Conservation (phyloP, 1,140 invertebrate genomes). For the Lamellibrachia luymesi region DNA sequence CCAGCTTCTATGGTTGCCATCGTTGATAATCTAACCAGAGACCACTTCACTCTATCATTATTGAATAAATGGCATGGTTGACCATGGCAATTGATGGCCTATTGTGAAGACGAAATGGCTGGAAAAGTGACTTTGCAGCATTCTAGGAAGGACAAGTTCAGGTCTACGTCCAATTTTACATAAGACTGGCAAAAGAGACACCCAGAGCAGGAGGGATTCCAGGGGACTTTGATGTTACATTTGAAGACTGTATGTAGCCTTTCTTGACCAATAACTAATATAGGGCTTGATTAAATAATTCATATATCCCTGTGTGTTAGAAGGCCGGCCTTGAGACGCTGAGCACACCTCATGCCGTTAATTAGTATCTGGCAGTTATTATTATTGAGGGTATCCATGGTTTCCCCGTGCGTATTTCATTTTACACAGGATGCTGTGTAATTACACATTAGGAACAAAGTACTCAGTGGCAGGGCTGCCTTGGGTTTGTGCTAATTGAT, state of each 20-base stretch:
- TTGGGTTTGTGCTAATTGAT: not conserved
- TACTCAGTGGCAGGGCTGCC: not conserved
- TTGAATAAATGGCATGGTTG: not conserved
- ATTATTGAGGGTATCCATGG: constrained; percentile 3
- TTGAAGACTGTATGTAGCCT: not conserved
- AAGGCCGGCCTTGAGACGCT: not conserved
- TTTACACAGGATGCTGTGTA: not conserved
- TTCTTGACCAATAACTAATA: not conserved
- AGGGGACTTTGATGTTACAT: not conserved
- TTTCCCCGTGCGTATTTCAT: not conserved
- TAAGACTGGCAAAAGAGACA: not conserved
- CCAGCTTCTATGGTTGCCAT: no score
- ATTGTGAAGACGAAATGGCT: not conserved
- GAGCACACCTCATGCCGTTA: not conserved
- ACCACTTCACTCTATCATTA: not conserved
- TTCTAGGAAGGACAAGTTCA: not conserved
- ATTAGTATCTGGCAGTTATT: not conserved
- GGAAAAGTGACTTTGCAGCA: not conserved
- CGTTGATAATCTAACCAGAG: no score
- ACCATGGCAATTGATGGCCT: not conserved
- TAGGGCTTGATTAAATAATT: not conserved
- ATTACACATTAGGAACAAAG: constrained; percentile 1
- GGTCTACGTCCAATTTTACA: not conserved
- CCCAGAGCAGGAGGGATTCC: not conserved
- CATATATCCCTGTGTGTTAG: not conserved